phyloP scores from a whole-genome alignment of 2,113 vertebrate species.

The Astur gentilis region DNA sequence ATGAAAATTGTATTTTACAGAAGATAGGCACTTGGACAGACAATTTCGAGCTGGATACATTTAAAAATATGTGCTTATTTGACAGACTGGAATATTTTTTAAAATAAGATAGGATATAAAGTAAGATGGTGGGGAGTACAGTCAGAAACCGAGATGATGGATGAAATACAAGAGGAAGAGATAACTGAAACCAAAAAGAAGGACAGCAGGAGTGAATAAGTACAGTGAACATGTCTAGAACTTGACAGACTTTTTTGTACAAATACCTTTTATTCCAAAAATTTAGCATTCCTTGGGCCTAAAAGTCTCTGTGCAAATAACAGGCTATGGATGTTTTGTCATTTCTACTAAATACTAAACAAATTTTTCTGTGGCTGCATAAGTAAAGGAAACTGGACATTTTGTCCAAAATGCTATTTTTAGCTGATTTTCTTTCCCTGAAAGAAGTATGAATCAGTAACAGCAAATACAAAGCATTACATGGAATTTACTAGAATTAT shows the following conservation, averaged over 20 bases:
- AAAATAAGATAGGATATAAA: background rate
- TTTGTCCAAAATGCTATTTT: background rate
- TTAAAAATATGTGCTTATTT: background rate
- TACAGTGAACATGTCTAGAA: background rate
- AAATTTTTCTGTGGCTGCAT: background rate
- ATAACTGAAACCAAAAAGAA: background rate
- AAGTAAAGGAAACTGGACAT: background rate
- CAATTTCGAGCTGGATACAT: background rate
- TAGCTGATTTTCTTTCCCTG: background rate
- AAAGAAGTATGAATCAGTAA: conserved; percentile 15
- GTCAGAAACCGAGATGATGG: background rate
- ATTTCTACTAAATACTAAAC: background rate
- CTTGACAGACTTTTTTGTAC: background rate
- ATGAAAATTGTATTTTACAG: background rate
- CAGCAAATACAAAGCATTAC: background rate
- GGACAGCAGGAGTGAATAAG: background rate
- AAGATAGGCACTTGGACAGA: background rate
- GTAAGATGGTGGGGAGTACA: background rate
- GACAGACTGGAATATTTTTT: background rate
- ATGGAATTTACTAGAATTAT: background rate
- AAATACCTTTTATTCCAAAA: background rate
- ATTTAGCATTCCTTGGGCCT: background rate
- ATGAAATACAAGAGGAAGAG: background rate
- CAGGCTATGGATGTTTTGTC: background rate
- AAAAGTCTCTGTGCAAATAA: background rate